Base-by-base conservation (phyloP, 2,797 vertebrate genomes). In the Helarctos malayanus region DNA sequence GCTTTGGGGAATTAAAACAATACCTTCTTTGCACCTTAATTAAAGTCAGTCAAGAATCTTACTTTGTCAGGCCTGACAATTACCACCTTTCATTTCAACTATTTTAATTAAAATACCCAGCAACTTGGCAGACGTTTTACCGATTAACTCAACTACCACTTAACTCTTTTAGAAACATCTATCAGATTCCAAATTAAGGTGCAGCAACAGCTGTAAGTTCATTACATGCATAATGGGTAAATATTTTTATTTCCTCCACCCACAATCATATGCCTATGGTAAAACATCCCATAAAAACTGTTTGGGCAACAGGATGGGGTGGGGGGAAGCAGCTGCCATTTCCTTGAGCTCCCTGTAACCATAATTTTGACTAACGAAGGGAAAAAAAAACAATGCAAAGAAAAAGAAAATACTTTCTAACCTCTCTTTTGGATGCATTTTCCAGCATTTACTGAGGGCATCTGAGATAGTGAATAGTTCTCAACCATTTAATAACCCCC, bases 61-160 rank as follows among this genome's bases (percentile, higher is more conserved):
- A 41, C 80, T 93, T 96, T 92, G 56, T 85, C 65, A 94, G 86
- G 14, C 57, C 68, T 85, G 78, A 96, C 96, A 98, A 98, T 96
- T 75, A 97, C 87, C 35, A 96, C 68, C 52, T 98, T 97, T 94
- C 79, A 71, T 95, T 98, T 97, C 95, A 86, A 93, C 41, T 81
- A 88, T 95, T 97, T 97, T 97, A 98, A 97, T 98, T 97, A 91
- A 97, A 96, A 45, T 73, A 12, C 35, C 57, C 92, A 73, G 78
- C 86, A 96, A 90, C 29, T 71, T 97, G n/a, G 82, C 73, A 93
- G 94, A 91, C 84, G 47, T 73, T 93, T 94, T 79, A 80, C 92
- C 2, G 88, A 97, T 96, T 92, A 95, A 92, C 54, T 63, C 94
- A 97, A 97, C 81, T 65, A 91, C 92, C 90, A 96, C 90, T 98